These are phyloP conservation scores for Nomia melanderi DNA, from an alignment of 1,140 invertebrate species.

Conservation along the genomic window DNA sequence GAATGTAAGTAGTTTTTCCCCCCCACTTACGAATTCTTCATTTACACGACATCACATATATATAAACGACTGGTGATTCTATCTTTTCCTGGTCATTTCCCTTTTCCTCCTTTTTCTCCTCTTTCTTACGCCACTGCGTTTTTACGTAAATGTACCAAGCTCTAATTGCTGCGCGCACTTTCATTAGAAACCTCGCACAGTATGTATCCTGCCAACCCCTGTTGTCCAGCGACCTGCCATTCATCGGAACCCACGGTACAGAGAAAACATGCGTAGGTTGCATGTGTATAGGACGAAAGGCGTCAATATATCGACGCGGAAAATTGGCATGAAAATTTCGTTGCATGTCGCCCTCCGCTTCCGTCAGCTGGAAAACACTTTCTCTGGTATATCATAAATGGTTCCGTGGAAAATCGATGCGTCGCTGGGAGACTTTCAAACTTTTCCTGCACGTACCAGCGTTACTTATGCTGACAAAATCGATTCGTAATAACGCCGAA, in stretches of 20 bases:
- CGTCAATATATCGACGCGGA: background rate
- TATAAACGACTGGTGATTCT: background rate
- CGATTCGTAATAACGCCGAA: background rate
- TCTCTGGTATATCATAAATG: background rate
- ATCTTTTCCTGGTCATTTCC: background rate
- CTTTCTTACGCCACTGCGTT: background rate
- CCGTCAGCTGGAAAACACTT: conserved; percentile 14
- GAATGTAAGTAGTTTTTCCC: conserved; percentile 78
- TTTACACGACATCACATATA: background rate
- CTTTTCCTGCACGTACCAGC: background rate
- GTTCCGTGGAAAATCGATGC: conserved; percentile 23
- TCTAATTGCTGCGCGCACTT: conserved; percentile 29
- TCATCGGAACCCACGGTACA: background rate
- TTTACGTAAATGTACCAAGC: conserved; percentile 28
- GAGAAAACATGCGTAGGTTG: background rate
- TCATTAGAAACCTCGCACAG: conserved; percentile 30
- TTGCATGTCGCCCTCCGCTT: no score
- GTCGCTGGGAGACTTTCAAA: background rate
- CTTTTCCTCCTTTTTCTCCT: background rate
- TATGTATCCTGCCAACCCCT: background rate
- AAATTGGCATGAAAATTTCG: background rate
- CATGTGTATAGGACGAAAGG: background rate
- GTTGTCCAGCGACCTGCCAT: background rate
- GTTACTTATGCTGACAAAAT: background rate
- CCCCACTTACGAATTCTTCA: conserved; percentile 33